Conservation (phyloP, 2,888 invertebrate genomes). For the Microctonus hyperodae region DNA sequence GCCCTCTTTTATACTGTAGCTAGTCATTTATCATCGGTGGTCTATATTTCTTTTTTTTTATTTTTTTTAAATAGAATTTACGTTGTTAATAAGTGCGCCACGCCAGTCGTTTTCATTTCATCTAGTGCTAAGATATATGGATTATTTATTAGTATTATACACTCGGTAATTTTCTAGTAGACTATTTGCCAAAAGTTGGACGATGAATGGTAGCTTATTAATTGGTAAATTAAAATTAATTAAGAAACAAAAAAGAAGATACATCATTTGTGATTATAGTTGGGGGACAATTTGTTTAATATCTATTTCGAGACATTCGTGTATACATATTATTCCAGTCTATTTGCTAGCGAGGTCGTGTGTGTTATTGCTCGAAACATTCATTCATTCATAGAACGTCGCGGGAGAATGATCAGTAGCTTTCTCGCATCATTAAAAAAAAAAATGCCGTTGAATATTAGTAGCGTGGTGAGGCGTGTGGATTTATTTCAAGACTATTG, state of each 20-base stretch:
- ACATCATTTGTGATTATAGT: background rate
- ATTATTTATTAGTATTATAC: background rate
- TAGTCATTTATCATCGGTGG: slow-evolving; percentile 16
- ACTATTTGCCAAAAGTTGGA: too few species aligned
- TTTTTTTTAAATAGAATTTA: background rate
- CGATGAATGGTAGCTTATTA: background rate
- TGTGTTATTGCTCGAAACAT: slow-evolving; percentile 34
- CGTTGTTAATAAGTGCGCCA: background rate
- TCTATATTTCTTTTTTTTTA: background rate
- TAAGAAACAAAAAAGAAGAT: background rate
- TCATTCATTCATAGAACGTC: slow-evolving; percentile 43
- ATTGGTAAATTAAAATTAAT: too few species aligned
- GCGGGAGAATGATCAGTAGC: slow-evolving; percentile 31
- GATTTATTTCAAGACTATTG: background rate
- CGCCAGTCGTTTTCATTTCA: background rate
- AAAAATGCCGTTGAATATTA: too few species aligned
- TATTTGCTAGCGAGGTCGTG: slow-evolving; percentile 45
- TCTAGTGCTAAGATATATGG: background rate
- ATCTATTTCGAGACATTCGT: slow-evolving; percentile 18
- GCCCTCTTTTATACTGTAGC: background rate
- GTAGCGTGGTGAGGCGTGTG: background rate
- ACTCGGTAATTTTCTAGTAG: too few species aligned
- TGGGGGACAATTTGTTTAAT: background rate
- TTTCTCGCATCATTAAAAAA: slow-evolving; percentile 17
- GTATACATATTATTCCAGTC: slow-evolving; percentile 46